Base-by-base conservation (phyloP, 2,797 vertebrate species). In the Dendrocincla fuliginosa region DNA sequence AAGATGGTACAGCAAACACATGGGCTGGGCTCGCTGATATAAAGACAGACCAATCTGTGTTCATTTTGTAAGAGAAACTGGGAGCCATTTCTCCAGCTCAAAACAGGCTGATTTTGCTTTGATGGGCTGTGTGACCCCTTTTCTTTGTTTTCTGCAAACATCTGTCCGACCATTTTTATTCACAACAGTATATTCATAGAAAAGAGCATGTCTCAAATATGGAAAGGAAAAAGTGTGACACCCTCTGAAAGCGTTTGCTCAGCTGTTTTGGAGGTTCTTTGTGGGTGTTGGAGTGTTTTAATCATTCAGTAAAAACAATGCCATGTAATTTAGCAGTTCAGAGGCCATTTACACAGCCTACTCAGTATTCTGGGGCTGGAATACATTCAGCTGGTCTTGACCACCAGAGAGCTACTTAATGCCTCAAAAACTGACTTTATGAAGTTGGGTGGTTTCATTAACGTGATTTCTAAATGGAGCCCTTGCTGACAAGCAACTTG, bases 251-350 rank as follows among this genome's bases (percentile, higher is more conserved):
- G 82, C 75, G 89, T 89, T 93, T 90, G n/a, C 28, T 91, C 70
- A 90, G 82, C 81, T 96, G 87, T 91, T 96, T 96, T 95, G 87
- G 90, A 75, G 92, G 78, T 61, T 92, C 59, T 89, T 92, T 75
- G 96, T 96, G 95, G 89, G 92, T 95, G 93, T 93, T 93, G 90
- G 92, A 95, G 92, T 87, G 89, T 93, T 95, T 96, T 94, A 95
- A 95, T 96, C 94, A 94, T 91, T 96, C 87, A 65, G 53, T 67
- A 85, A 85, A 96, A 96, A 96, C 95, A 97, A 96, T 96, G 95
- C 56, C 64, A 49, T 81, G 82, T 86, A 97, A 93, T 93, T 94
- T 93, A 91, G 90, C 49, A 80, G 82, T 77, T 93, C 75, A 89
- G 93, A 85, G 92, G 84, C 46, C 71, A 32, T 83, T 93, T 92